A percentile compares a stretch with the other conserved stretches of the same genome.
Evolutionary conservation across 2,797 vertebrate genomes (phyloP).

Genomic region (Sebastiscus tertius): DNA sequence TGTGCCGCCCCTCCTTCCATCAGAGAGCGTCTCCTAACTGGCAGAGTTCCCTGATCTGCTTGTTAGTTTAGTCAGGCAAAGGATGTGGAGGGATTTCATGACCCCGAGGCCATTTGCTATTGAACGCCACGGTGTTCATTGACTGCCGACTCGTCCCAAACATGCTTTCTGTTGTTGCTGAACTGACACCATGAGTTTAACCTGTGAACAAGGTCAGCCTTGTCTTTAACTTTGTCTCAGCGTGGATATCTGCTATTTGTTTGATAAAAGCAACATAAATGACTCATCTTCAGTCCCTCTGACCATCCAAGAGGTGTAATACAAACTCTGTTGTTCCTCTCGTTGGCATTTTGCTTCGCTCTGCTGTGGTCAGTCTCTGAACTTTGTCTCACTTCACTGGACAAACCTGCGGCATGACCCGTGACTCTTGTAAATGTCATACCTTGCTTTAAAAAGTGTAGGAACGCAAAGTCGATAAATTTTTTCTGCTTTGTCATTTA

Average conservation of each 20-base stretch:
- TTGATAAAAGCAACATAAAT: not conserved
- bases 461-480: not conserved
- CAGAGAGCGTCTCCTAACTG: not conserved
- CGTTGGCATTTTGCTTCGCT: constrained; percentile 53
- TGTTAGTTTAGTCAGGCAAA: constrained; percentile 21
- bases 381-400: constrained; percentile 57
- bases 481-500: not conserved
- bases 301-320: not conserved
- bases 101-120: constrained; percentile 20
- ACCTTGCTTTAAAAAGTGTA: not conserved
- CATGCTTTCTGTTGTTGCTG: not conserved
- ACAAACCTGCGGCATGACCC: constrained; percentile 28
- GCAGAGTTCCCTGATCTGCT: constrained; percentile 33
- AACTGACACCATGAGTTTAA: constrained; percentile 17
- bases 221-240: not conserved
- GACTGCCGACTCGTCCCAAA: constrained; percentile 14
- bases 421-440: constrained; percentile 51
- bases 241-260: not conserved
- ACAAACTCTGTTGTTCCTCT: constrained; percentile 14
- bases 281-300: not conserved
- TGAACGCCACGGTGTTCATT: constrained; percentile 24
- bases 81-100: constrained; percentile 37
- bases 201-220: not conserved
- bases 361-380: constrained; percentile 24
- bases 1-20: not conserved